Evolutionary conservation across 2,113 vertebrate genomes (phyloP).

Genomic region (Callipepla squamata): DNA sequence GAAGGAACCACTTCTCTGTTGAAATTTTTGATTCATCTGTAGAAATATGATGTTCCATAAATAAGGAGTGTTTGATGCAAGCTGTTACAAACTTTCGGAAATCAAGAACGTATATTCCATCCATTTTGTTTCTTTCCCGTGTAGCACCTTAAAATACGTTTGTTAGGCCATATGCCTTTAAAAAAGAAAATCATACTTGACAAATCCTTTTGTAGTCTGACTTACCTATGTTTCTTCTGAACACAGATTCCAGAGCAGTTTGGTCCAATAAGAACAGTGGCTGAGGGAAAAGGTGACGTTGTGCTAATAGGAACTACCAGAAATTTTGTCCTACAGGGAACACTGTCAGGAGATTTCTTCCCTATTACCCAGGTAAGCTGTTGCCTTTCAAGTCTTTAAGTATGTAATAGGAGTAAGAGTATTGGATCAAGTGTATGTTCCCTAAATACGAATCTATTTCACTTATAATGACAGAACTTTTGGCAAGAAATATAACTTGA

Average conservation of each 20-base stretch:
- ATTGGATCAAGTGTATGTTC: background rate
- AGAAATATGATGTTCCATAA: background rate
- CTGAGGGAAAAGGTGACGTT: constrained; percentile 90
- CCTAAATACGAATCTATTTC: background rate
- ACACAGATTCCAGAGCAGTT: constrained; percentile 92
- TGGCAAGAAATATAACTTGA: background rate
- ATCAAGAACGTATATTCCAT: background rate
- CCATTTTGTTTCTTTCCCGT: background rate
- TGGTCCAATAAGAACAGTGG: constrained; percentile 93
- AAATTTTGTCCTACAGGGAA: constrained; percentile 93
- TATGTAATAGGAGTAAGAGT: background rate
- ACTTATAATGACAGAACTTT: background rate
- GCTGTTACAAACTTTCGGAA: background rate
- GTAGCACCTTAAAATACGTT: background rate
- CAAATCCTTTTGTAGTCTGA: background rate
- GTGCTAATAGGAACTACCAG: constrained; percentile 95
- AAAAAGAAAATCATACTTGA: background rate
- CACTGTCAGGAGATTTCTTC: constrained; percentile 88
- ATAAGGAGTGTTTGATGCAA: background rate
- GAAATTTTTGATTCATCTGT: background rate
- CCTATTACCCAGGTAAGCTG: constrained; percentile 91
- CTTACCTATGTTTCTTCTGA: background rate
- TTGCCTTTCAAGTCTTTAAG: background rate
- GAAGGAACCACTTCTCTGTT: background rate
- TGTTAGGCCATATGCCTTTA: background rate